These are phyloP conservation scores for Sandelia bainsii DNA, from an alignment of 2,797 vertebrate genomes.

Conservation along the genomic window DNA sequence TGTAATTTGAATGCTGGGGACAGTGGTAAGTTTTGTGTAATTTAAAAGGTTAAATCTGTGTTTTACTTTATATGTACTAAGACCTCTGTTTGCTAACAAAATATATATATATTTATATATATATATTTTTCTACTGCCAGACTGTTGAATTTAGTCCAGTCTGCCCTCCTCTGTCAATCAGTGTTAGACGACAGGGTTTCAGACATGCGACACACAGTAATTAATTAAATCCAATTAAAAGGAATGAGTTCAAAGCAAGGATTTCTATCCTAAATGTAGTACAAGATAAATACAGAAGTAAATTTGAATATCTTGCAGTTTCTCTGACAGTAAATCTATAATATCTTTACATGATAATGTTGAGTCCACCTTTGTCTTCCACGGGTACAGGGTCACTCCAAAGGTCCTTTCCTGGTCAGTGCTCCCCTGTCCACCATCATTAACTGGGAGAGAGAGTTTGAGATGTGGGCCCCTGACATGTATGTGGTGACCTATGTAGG, in stretches of 20 bases:
- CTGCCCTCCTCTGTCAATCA: conserved; percentile 57
- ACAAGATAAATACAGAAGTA: conserved; percentile 40
- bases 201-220: conserved; percentile 72
- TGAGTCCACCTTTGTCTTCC: conserved; percentile 16
- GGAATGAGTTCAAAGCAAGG: conserved; percentile 67
- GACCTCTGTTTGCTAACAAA: neutral
- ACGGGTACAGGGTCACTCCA: conserved; percentile 93
- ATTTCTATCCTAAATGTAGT: conserved; percentile 78
- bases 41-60: neutral
- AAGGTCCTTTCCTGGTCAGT: conserved; percentile 97
- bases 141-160: conserved; percentile 70
- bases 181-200: conserved; percentile 54
- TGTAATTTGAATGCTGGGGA: neutral
- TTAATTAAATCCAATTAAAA: conserved; percentile 66
- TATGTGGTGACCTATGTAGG: conserved; percentile 98
- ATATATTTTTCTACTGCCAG: too few species aligned
- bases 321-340: neutral
- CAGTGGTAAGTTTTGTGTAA: neutral
- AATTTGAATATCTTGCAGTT: neutral
- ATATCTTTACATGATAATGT: neutral
- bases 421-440: conserved; percentile 98
- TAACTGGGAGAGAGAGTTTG: conserved; percentile 99
- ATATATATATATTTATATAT: too few species aligned
- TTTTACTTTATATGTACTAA: neutral
- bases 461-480: conserved; percentile 99